Base-by-base conservation (phyloP, 2,888 invertebrate species). In the Lobophora halterata region DNA sequence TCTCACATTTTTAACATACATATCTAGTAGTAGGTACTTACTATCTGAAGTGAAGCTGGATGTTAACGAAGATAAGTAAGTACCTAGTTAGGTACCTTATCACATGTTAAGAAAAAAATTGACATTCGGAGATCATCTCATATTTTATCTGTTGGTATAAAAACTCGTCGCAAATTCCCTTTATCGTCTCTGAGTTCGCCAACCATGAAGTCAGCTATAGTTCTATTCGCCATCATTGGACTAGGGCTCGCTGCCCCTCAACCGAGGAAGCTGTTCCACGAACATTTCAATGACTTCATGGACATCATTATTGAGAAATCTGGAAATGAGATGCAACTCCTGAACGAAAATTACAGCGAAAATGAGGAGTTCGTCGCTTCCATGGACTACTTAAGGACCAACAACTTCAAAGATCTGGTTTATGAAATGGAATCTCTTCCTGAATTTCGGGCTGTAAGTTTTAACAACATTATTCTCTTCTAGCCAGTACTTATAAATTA, bases 361-460 rank as follows among this genome's bases (percentile, higher is more conserved):
- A 69, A 51, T 27, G 78, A 79, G 2, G 80, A 80, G 50, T 80
- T 80, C 53, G 4, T 5, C 25, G 44, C 45, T 2, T 44, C 73
- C 5, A 1, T 74, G 1, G 48, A 62, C 1, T 80, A 77, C 41
- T n/a, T 79, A 24, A 42, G 12, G 36, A 69, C 74, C 0, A 55
- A 63, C 3, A 61, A 65, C 44, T 81, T 80, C 62, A 75, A 61
- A 36, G 62, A 69, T 1, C 52, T 80, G 17, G 45, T 80, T 1
- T 65, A 62, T 13, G 79, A 82, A 46, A 70, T 82, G 71, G 79
- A 80, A 57, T 53, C 61, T 3, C 55, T 80, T 43, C 79, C 78
- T 8, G 79, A 80, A 59, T 80, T 82, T 42, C 49, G 55, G 42
- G 76, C 76, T 42, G 81, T 82, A 50, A 78, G 79, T 71, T 8